Base-by-base conservation (phyloP, 2,113 vertebrate genomes). In the Ctenodactylus gundi region DNA sequence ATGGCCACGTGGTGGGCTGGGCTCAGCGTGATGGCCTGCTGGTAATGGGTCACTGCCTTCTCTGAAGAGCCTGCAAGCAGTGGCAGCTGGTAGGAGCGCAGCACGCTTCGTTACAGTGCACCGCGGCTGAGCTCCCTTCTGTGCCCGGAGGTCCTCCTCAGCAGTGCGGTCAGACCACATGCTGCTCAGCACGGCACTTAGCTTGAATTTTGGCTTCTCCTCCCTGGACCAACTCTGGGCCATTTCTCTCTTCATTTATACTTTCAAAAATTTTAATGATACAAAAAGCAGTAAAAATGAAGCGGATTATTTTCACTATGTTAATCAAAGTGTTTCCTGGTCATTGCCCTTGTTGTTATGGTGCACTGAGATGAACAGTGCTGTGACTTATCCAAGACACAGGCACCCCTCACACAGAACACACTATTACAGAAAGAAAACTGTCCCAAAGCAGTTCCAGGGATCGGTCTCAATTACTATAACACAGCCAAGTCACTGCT, bases 1-100 rank as follows among this genome's bases (percentile, higher is more conserved):
- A 99, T 99, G 95, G 99, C 99, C 97, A 99, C 99, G 0, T 99
- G 99, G 96, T 99, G 99, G 15, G 98, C 44, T 0, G 99, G 99
- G 94, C 99, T 99, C 6, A 99, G 99, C 64, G 27, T 98, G n/a
- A 99, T 98, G 12, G 99, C 99, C 58, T 99, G 98, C 78, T 98
- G 99, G 98, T 99, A 99, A 97, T 99, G 99, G 92, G 97, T 97
- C 6, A 98, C 98, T 0, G 99, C 99, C 94, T 93, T 97, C 82
- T 99, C 98, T 0, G 98, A 98, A 95, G 98, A 97, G 88, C 99
- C 99, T 99, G 92, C 1, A 96, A 76, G 17, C 67, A 84, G 21
- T 1, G 31, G 39, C 51, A 76, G 17, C n/a, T 5, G 1, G 60
- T 46, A 78, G 91, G 68, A 81, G 9, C 14, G 53, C 39, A 55